Evolutionary conservation across 2,888 invertebrate genomes (phyloP), one percentile per base, ranked within the genome.

Genomic region (Cataglyphis cursor): DNA sequence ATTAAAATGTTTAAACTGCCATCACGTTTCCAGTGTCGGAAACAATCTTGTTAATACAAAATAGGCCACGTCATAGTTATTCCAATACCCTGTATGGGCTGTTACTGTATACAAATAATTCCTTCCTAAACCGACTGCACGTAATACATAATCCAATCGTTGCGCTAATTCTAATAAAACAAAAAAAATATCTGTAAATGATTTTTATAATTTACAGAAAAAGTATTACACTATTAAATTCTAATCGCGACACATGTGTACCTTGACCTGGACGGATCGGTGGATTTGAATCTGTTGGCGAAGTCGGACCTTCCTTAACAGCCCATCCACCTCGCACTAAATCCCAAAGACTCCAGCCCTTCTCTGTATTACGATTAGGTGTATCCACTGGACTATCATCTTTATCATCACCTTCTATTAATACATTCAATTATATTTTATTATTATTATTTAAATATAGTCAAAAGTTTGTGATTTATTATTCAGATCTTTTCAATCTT

Each of bases 41-140:
- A 95, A 95, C 18, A 96, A 93, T 90, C 95, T 94, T 18, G 95
- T 96, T 72, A 96, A 94, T 81, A 97, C 95, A 93, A 97, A 97
- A 93, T 96, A 96, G 24, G 96, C 96, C 51, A 96, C 96, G 89
- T 97, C 97, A 75, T 96, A 96, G 90, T 96, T 96, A 89, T 94
- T 95, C 97, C 97, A 97, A 93, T 97, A 97, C 44, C 96, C 95
- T 0, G 96, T 96, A 93, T 97, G 97, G 0, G 96, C 96, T 48
- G 96, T 96, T 72, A 96, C 95, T 61, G 96, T 96, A 65, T 96
- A 95, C 75, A 96, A 94, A 93, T 96, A 96, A 89, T 96, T 96
- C 88, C 95, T 95, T 66, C 96, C 96, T 90, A 96, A 95, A 80
- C 96, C 96, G 48, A 96, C 96, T 75, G 96, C 96, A 86, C 95